A percentile compares a stretch with the other conserved stretches of the same genome.
phyloP scores from a whole-genome alignment of 2,888 invertebrate genomes.

The Tryphoninae sp. region DNA sequence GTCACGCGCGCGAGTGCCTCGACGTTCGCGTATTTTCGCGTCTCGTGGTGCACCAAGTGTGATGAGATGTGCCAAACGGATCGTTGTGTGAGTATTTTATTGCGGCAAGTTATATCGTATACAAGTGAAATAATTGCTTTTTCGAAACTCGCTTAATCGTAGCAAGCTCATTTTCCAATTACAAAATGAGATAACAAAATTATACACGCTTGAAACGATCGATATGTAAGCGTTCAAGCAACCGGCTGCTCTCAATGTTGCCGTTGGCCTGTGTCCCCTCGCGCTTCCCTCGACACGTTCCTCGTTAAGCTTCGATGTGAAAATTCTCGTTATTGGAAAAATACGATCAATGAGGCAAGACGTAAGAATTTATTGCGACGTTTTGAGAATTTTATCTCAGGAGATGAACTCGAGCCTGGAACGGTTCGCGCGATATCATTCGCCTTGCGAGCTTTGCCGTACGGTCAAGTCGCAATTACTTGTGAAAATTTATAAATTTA shows the following conservation, averaged over 20 bases:
- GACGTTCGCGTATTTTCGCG: conserved; percentile 49
- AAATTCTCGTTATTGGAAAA: background rate
- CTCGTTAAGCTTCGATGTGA: background rate
- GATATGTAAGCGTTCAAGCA: conserved; percentile 57
- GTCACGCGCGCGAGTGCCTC: conserved; percentile 44
- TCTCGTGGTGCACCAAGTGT: conserved; percentile 42
- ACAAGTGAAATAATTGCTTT: background rate
- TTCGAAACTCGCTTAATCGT: too few species aligned
- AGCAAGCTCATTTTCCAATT: background rate
- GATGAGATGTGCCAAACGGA: conserved; percentile 34
- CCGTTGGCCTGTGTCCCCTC: conserved; percentile 15
- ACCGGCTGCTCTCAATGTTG: conserved; percentile 39
- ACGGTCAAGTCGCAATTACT: too few species aligned
- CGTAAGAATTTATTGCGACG: too few species aligned
- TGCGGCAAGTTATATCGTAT: background rate
- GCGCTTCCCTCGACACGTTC: background rate
- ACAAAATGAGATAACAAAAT: background rate
- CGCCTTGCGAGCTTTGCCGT: too few species aligned
- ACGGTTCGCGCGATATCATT: too few species aligned
- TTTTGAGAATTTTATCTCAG: too few species aligned
- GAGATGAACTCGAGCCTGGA: too few species aligned
- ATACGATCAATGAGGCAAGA: too few species aligned
- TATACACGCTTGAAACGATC: conserved; percentile 44
- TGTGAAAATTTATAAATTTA: too few species aligned
- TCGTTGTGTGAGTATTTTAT: conserved; percentile 51